A percentile compares a stretch with the other conserved stretches of the same genome.
Conservation (phyloP, 2,797 vertebrate species). For the Selene dorsalis region DNA sequence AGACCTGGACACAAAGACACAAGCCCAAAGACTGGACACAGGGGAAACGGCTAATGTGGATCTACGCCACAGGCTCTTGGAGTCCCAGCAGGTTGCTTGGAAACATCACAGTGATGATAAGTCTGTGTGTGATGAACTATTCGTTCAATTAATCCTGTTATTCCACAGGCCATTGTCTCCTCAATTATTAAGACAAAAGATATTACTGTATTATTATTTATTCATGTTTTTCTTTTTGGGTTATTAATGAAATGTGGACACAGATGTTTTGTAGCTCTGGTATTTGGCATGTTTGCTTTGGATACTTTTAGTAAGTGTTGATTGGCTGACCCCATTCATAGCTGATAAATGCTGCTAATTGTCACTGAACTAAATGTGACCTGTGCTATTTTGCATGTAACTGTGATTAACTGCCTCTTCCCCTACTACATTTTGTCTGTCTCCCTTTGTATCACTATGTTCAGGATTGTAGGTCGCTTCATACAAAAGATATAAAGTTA, state of each 20-base stretch:
- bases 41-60: no score
- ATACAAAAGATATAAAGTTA: conserved; percentile 39
- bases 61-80: not conserved
- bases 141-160: not conserved
- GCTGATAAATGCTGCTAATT: conserved; percentile 9
- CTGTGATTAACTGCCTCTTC: not conserved
- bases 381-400: not conserved
- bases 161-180: not conserved
- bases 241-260: not conserved
- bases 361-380: not conserved
- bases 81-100: not conserved
- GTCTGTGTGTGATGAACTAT: not conserved
- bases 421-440: not conserved
- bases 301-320: not conserved
- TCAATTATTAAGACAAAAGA: not conserved
- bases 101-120: not conserved
- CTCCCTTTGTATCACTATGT: not conserved
- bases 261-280: conserved; percentile 4
- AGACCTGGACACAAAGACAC: not conserved
- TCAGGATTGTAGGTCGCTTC: conserved; percentile 18
- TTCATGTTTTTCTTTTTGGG: not conserved
- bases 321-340: not conserved
- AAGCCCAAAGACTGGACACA: no score
- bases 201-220: not conserved
- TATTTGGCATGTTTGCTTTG: not conserved